Percentiles rank a stretch among this genome's conserved stretches.
Evolutionary conservation across 2,888 invertebrate species (phyloP).

Genomic region (Gryllus longicercus): DNA sequence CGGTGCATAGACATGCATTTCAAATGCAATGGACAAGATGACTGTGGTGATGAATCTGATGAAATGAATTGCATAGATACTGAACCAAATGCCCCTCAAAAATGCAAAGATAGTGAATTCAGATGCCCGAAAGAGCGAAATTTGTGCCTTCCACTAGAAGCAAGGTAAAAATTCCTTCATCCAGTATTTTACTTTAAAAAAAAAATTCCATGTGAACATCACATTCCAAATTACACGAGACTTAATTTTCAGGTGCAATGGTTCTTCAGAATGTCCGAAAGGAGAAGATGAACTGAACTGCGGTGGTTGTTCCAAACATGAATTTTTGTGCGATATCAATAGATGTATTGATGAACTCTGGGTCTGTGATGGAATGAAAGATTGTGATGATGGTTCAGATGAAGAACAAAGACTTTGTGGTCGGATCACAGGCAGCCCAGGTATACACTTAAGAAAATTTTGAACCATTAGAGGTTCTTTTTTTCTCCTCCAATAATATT

Average conservation of each 20-base stretch:
- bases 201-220: background rate
- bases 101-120: conserved; percentile 51
- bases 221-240: background rate
- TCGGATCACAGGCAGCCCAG: background rate
- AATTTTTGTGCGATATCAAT: conserved; percentile 58
- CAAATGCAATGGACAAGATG: conserved; percentile 56
- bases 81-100: conserved; percentile 22
- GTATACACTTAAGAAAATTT: background rate
- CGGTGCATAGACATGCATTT: conserved; percentile 55
- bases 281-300: conserved; percentile 69
- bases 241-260: conserved; percentile 56
- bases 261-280: conserved; percentile 64
- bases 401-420: conserved; percentile 53
- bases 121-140: conserved; percentile 51
- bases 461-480: background rate
- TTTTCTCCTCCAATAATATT: background rate
- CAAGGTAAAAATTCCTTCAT: conserved; percentile 39
- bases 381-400: conserved; percentile 72
- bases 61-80: conserved; percentile 35
- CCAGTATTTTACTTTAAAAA: background rate
- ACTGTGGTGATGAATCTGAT: conserved; percentile 48
- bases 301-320: conserved; percentile 49
- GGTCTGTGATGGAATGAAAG: conserved; percentile 59
- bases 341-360: conserved; percentile 58
- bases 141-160: conserved; percentile 43